Percentiles rank a stretch among this genome's conserved stretches.
Conservation (phyloP, 2,113 vertebrate species). For the Pelobates fuscus region DNA sequence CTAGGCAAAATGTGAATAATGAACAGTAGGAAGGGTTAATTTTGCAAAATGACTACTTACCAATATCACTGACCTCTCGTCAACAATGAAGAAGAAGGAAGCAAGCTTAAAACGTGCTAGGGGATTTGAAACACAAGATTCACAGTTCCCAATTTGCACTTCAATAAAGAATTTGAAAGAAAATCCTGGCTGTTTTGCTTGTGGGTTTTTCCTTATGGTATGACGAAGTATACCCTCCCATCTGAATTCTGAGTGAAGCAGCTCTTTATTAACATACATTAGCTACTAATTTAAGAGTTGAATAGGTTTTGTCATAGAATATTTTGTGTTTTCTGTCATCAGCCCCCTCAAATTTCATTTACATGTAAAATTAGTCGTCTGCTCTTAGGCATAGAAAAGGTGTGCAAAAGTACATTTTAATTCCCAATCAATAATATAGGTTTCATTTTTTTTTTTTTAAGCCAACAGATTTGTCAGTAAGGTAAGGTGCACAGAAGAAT, state of each 20-base stretch:
- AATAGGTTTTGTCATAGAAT: conserved; percentile 73
- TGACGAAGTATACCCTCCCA: conserved; percentile 70
- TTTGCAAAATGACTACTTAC: conserved; percentile 65
- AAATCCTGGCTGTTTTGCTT: conserved; percentile 66
- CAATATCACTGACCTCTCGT: conserved; percentile 65
- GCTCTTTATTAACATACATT: conserved; percentile 65
- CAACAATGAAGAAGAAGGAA: conserved; percentile 46
- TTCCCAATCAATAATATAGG: conserved; percentile 61
- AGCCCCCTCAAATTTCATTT: conserved; percentile 79
- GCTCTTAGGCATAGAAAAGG: conserved; percentile 69
- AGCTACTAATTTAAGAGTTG: conserved; percentile 75
- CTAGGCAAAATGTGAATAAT: background rate
- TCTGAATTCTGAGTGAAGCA: conserved; percentile 63
- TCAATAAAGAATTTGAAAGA: conserved; percentile 68
- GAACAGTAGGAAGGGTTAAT: background rate
- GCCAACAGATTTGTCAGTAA: too few species aligned
- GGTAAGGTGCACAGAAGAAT: conserved; percentile 56
- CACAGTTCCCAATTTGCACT: conserved; percentile 73
- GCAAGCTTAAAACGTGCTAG: conserved; percentile 58
- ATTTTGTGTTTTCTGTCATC: conserved; percentile 73
- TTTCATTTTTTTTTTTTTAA: conserved; percentile 52
- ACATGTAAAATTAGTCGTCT: conserved; percentile 77
- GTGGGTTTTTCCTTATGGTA: conserved; percentile 56
- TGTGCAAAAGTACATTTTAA: conserved; percentile 72
- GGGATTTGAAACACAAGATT: conserved; percentile 61